Evolutionary conservation across 2,113 vertebrate genomes (phyloP).

Genomic region (Anarhynchus alexandrinus): DNA sequence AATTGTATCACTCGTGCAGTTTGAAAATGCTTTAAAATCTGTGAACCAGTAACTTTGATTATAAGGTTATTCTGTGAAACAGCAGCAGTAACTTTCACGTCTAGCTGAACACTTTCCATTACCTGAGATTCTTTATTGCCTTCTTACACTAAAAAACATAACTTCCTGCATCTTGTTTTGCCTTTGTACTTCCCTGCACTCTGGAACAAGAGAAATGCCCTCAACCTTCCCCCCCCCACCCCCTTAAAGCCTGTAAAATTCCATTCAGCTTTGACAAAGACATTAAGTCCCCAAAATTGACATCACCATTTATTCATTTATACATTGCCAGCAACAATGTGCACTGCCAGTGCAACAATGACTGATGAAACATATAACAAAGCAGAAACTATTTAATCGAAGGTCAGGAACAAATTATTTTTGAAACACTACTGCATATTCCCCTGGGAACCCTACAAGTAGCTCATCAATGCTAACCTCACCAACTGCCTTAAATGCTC

Average conservation of each 20-base stretch:
- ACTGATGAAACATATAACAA: neutral
- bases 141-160: neutral
- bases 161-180: neutral
- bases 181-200: neutral
- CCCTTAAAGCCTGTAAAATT: neutral
- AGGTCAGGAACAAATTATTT: neutral
- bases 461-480: neutral
- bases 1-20: fast-evolving
- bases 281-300: neutral
- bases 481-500: neutral
- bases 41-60: neutral
- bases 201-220: neutral
- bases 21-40: neutral
- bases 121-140: neutral
- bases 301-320: neutral
- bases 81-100: neutral
- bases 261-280: neutral
- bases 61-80: neutral
- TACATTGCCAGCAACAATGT: neutral
- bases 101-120: neutral
- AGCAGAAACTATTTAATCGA: neutral
- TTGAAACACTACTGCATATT: neutral
- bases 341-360: neutral
- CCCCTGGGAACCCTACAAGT: neutral
- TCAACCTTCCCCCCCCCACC: too few relatives aligned